Conservation (phyloP, 2,888 invertebrate genomes). For the Helicoverpa assulta region DNA sequence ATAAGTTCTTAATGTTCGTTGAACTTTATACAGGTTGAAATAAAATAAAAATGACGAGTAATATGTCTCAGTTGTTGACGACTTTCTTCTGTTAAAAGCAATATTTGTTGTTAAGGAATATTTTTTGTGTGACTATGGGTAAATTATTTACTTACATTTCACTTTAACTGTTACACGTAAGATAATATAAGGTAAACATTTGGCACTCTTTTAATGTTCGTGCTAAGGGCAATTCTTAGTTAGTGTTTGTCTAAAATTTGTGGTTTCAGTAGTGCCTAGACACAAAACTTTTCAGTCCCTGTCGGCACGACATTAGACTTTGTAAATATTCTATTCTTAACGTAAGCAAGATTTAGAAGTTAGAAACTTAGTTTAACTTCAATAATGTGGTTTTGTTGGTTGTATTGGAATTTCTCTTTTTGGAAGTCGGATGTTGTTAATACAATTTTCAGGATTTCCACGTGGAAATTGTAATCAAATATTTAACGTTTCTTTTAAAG, state of each 20-base stretch:
- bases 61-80: neutral
- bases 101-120: too few species aligned
- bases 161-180: too few species aligned
- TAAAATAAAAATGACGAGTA: constrained; percentile 3
- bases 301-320: constrained; percentile 17
- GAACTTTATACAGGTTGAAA: constrained; percentile 5
- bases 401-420: constrained; percentile 33
- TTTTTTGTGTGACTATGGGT: too few species aligned
- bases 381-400: constrained; percentile 31
- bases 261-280: neutral
- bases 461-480: neutral
- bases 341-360: constrained; percentile 3
- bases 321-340: constrained; percentile 31
- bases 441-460: constrained; percentile 6
- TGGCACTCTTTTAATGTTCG: neutral
- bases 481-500: too few species aligned
- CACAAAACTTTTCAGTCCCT: constrained; percentile 1
- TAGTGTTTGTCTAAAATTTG: neutral
- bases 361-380: constrained; percentile 25
- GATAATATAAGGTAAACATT: neutral
- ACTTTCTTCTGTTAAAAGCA: neutral
- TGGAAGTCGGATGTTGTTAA: constrained; percentile 13
- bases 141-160: too few species aligned
- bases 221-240: neutral
- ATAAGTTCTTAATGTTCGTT: constrained; percentile 41